Base-by-base conservation (phyloP, 2,113 vertebrate species). In the Erythrolamprus reginae region DNA sequence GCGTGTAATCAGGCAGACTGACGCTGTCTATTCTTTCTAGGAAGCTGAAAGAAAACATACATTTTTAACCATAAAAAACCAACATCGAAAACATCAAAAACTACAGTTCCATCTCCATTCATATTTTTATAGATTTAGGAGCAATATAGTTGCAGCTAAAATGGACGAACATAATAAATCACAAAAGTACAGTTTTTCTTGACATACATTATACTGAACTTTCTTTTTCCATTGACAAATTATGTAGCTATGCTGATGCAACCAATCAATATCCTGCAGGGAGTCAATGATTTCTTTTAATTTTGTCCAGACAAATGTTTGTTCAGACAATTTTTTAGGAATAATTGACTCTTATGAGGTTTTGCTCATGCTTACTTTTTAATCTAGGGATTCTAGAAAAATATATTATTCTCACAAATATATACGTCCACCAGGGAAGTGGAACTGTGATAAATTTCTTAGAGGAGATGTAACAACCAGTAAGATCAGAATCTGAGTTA, bases 21-120 rank as follows among this genome's bases (percentile, higher is more conserved):
- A 99, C 99, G 0, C 98, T 99, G 97, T 99, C 99, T 87, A 99
- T 99, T 98, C 98, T 98, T 97, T 99, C 99, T 95, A 99, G 97
- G 97, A 99, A 99, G 97, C 99, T 99, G 93, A 84, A 97, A 97
- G 92, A 94, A 95, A 96, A 94, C 91, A 2, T 93, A 94, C 87
- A 0, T 19, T n/a, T 28, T 95, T 94, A 90, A 85, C 24, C 92
- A 0, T 7, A 13, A 92, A 92, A 88, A 89, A 17, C 87, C 1
- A 53, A 65, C 19, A 45, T 33, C 10, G n/a, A 12, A 3, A 87
- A 94, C 21, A 0, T n/a, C 65, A 87, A 51, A 7, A 90, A 51
- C 33, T 65, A 4, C 84, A 53, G 48, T 15, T 28, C 47, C 52
- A 7, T 84, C 53, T 87, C 56, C 86, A 50, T 50, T 84, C n/a